Conservation (phyloP, 2,888 invertebrate genomes). For the Meliscaeva auricollis region DNA sequence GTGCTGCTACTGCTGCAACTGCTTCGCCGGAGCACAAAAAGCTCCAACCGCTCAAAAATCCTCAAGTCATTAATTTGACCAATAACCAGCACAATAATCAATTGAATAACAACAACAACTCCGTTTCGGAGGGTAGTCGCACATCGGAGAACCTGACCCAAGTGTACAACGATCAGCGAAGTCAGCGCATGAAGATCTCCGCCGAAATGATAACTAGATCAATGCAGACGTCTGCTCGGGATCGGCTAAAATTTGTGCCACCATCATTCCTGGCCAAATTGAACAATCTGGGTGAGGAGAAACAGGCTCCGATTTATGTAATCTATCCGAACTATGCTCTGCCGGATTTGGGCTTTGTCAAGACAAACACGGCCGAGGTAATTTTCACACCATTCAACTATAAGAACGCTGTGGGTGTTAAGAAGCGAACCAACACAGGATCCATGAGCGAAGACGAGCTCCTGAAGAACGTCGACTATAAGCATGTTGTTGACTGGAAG, state of each 20-base stretch:
- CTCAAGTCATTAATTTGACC: slow-evolving; percentile 82
- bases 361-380: slow-evolving; percentile 86
- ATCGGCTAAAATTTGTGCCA: slow-evolving; percentile 87
- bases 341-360: slow-evolving; percentile 94
- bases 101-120: slow-evolving; percentile 83
- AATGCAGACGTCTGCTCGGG: slow-evolving; percentile 88
- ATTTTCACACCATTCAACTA: slow-evolving; percentile 87
- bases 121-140: slow-evolving; percentile 82
- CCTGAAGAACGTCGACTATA: slow-evolving; percentile 91
- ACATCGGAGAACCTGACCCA: slow-evolving; percentile 83
- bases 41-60: slow-evolving; percentile 83
- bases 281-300: slow-evolving; percentile 86
- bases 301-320: slow-evolving; percentile 92
- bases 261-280: slow-evolving; percentile 89
- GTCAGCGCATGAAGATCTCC: slow-evolving; percentile 77
- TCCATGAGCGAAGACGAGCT: slow-evolving; percentile 90
- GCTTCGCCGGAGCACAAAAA: slow-evolving; percentile 81
- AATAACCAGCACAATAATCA: slow-evolving; percentile 77
- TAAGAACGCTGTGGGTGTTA: slow-evolving; percentile 86
- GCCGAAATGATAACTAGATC: slow-evolving; percentile 88
- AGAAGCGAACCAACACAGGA: slow-evolving; percentile 83
- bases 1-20: slow-evolving; percentile 77
- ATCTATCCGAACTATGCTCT: slow-evolving; percentile 96
- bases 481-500: slow-evolving; percentile 96
- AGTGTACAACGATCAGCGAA: slow-evolving; percentile 77